Evolutionary conservation across 2,113 vertebrate genomes (phyloP).

Genomic region (Malurus melanocephalus): DNA sequence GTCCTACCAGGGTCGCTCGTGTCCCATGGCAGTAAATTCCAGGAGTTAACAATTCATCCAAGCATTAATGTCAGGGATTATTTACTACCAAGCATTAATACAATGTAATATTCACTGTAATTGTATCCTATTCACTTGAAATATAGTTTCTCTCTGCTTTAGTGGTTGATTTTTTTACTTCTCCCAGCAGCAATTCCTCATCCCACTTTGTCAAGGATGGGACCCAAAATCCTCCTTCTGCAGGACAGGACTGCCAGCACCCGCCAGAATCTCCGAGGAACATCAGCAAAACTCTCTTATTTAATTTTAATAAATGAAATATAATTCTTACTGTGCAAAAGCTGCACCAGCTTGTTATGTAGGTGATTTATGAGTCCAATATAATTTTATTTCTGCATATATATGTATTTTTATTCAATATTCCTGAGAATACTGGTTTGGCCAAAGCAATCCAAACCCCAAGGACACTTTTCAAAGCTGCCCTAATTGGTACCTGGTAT

Average conservation of each 20-base stretch:
- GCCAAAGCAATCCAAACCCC: neutral
- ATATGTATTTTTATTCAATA: neutral
- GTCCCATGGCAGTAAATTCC: neutral
- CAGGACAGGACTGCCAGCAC: neutral
- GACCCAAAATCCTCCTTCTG: rapidly evolving
- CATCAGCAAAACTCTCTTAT: neutral
- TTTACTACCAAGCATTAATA: neutral
- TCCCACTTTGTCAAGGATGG: rapidly evolving
- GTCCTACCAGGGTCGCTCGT: neutral
- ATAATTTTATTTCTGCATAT: neutral
- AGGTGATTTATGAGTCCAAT: neutral
- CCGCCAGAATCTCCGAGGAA: neutral
- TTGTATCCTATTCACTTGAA: neutral
- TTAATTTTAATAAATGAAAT: neutral
- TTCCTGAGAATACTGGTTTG: neutral
- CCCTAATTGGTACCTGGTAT: neutral
- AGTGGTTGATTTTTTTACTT: neutral
- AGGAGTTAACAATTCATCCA: neutral
- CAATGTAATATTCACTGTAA: neutral
- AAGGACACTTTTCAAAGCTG: neutral
- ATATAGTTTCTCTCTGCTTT: neutral
- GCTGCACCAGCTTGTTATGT: neutral
- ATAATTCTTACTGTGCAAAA: neutral
- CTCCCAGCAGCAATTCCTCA: neutral
- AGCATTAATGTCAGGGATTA: neutral